Conservation (phyloP, 2,797 vertebrate genomes). For the Liasis olivaceus region DNA sequence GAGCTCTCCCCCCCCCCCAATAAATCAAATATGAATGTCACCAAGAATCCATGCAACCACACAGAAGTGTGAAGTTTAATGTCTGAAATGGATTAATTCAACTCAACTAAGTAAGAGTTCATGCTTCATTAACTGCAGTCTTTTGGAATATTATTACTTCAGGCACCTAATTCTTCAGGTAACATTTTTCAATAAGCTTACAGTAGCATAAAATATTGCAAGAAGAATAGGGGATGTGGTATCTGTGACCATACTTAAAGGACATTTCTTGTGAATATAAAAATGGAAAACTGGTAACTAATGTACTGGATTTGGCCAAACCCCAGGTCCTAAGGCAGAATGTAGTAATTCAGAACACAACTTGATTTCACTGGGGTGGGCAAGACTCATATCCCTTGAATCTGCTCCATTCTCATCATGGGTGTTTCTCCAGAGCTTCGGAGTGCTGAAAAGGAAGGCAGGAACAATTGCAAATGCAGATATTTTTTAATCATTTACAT, state of each 20-base stretch:
- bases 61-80: not conserved
- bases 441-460: no score
- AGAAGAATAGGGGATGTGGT: not conserved
- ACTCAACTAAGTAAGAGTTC: conserved; percentile 11
- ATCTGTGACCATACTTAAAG: not conserved
- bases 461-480: no score
- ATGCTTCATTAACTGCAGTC: conserved; percentile 19
- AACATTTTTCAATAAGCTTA: not conserved
- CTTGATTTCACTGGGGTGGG: not conserved
- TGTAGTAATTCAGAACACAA: not conserved
- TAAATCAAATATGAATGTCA: not conserved
- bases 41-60: not conserved
- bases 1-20: not conserved
- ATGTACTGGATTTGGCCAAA: not conserved
- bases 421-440: not conserved
- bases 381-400: not conserved
- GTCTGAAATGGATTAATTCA: conserved; percentile 26
- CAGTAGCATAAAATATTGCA: not conserved
- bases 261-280: not conserved
- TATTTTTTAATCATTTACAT: no score
- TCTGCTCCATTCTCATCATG: not conserved
- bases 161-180: conserved; percentile 5
- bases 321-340: not conserved
- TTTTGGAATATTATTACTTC: conserved; percentile 31
- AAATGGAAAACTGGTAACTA: not conserved